These are phyloP conservation scores for Hybognathus amarus DNA, from an alignment of 2,797 vertebrate species.

Conservation along the genomic window DNA sequence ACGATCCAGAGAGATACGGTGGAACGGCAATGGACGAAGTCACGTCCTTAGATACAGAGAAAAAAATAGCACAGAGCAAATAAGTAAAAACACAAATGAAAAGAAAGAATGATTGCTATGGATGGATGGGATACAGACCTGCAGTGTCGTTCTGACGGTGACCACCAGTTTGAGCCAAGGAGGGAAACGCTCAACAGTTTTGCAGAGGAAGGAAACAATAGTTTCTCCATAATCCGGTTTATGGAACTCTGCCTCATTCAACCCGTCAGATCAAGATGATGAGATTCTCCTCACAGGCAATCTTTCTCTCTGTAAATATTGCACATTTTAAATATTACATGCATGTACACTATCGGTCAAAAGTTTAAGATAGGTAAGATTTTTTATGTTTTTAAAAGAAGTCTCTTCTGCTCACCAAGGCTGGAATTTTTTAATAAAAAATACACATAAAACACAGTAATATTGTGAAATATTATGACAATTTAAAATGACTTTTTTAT, in stretches of 20 bases:
- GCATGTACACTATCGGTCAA: no score
- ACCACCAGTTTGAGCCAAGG: constrained; percentile 94
- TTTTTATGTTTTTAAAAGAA: no score
- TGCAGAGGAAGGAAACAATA: constrained; percentile 92
- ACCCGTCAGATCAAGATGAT: constrained; percentile 93
- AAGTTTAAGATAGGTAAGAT: no score
- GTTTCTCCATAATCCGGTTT: constrained; percentile 97
- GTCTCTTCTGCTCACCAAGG: no score
- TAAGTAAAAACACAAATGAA: background rate
- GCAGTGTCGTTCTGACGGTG: constrained; percentile 92
- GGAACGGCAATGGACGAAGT: constrained; percentile 91
- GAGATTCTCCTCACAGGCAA: constrained; percentile 87
- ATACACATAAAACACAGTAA: no score
- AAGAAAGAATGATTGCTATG: background rate
- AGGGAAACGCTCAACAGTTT: constrained; percentile 91
- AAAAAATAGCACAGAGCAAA: background rate
- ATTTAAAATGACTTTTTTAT: no score
- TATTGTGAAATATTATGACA: no score
- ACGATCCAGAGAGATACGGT: constrained; percentile 91
- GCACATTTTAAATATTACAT: background rate
- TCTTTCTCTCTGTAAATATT: constrained; percentile 85
- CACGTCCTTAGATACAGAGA: constrained; percentile 82
- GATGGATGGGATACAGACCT: constrained; percentile 72
- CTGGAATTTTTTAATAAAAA: no score
- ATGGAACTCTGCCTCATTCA: constrained; percentile 98